These are phyloP conservation scores for Oscheius sp. DNA, from an alignment of 2,888 invertebrate species.

Conservation along the genomic window DNA sequence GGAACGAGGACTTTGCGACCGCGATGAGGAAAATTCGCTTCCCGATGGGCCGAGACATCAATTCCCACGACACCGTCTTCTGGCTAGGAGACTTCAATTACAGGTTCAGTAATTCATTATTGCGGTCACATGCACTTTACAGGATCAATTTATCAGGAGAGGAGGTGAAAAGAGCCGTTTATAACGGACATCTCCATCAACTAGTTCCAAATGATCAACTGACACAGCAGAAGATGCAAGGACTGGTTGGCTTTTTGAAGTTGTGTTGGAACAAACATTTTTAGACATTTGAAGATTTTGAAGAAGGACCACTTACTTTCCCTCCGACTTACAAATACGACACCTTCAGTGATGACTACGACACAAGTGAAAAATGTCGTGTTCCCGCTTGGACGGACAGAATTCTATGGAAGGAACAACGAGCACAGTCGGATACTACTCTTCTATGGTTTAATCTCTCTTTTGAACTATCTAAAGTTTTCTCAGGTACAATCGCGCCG, in stretches of 20 bases:
- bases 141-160: slow-evolving; percentile 58
- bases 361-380: slow-evolving; percentile 90
- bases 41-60: slow-evolving; percentile 77
- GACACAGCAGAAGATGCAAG: slow-evolving; percentile 76
- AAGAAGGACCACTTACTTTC: slow-evolving; percentile 90
- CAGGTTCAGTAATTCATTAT: slow-evolving; percentile 75
- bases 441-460: slow-evolving; percentile 37
- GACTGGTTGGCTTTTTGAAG: slow-evolving; percentile 66
- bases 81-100: slow-evolving; percentile 99
- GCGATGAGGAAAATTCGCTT: slow-evolving; percentile 85
- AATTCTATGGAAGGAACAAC: slow-evolving; percentile 84
- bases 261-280: slow-evolving; percentile 25
- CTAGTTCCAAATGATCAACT: slow-evolving; percentile 90
- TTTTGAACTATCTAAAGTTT: slow-evolving; percentile 72
- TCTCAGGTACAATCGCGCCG: slow-evolving; percentile 87
- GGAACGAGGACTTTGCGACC: slow-evolving; percentile 96
- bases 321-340: slow-evolving; percentile 99
- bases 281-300: slow-evolving; percentile 88
- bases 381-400: slow-evolving; percentile 97
- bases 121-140: background rate
- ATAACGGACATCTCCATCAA: slow-evolving; percentile 82
- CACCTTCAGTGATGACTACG: slow-evolving; percentile 96
- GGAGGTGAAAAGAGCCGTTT: slow-evolving; percentile 84
- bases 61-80: slow-evolving; percentile 96
- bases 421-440: slow-evolving; percentile 36